A percentile compares a stretch with the other conserved stretches of the same genome.
These are phyloP conservation scores for Panurus biarmicus DNA, from an alignment of 2,113 vertebrate species.

Conservation along the genomic window DNA sequence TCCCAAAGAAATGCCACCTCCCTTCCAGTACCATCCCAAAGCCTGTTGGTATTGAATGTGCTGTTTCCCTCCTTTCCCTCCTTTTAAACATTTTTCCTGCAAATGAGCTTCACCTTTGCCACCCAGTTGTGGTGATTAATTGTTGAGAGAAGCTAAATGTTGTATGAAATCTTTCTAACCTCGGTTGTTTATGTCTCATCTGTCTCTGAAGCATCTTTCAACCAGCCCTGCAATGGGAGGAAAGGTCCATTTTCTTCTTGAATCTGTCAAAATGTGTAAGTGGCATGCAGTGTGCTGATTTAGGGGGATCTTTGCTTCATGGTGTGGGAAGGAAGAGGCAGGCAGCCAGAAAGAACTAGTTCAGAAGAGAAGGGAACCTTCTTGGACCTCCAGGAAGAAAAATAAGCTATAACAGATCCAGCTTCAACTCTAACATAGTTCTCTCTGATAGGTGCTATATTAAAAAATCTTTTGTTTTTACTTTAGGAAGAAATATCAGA, in stretches of 20 bases:
- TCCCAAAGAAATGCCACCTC: background rate
- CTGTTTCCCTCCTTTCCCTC: background rate
- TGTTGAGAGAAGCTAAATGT: background rate
- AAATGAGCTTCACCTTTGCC: background rate
- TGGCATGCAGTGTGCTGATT: background rate
- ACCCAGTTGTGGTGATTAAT: background rate
- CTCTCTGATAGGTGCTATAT: background rate
- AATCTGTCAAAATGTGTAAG: constrained; percentile 1
- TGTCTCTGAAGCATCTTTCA: constrained; percentile 1
- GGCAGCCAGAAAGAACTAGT: background rate
- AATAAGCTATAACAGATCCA: background rate
- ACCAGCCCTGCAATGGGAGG: background rate
- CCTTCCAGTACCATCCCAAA: background rate
- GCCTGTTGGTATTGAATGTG: background rate
- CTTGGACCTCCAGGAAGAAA: background rate
- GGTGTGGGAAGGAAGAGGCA: background rate
- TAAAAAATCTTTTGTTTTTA: background rate
- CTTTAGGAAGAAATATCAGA: background rate
- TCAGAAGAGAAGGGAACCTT: background rate
- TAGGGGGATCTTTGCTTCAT: background rate
- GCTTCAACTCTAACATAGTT: background rate
- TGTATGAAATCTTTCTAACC: background rate
- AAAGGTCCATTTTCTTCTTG: background rate
- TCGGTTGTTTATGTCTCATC: background rate
- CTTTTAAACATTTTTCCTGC: background rate